Base-by-base conservation (phyloP, 2,797 vertebrate species). In the Brachyalestes nurse region DNA sequence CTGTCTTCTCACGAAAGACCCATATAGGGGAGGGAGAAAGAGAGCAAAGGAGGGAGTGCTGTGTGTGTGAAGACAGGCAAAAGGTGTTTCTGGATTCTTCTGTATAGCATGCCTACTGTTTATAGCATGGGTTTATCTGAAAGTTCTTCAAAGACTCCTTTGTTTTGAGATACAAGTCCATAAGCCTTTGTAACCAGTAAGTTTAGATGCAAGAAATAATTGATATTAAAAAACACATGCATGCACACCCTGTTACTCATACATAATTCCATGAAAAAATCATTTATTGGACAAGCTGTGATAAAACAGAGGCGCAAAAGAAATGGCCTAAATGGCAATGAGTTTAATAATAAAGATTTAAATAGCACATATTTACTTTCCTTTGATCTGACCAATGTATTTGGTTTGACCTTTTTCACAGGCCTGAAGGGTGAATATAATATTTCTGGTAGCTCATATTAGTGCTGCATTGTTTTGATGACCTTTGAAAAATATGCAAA, bases 1-100 rank as follows among this genome's bases (percentile, higher is more conserved):
- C 85, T 70, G 75, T 86, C 91, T 92, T 95, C 90, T 91, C 93
- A 95, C 90, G 90, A 89, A 90, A 90, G 60, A 79, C 88, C 4
- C 13, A 47, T 88, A 88, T 87, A 87, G 83, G 79, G 72, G 65
- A 34, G 69, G 38, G 53, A 42, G 69, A 55, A 25, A 42, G 12
- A 1, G 83, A 88, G 34, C 21, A 42, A n/a, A 53, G 19, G 23
- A 4, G n/a, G 12, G 57, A 23, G 65, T 47, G 25, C 16, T 71
- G 49, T 45, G 10, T 34, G 14, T 13, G 21, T 19, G 53, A 58
- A 70, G 21, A 23, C 70, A 40, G 38, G 23, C 47, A 47, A 79
- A 73, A 38, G 16, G 19, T 57, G 34, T 58, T 21, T 57, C 6
- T 58, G 6, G 53, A 21, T 73, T 38, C 0, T 73, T 40, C 28